phyloP scores from a whole-genome alignment of 2,113 vertebrate genomes.

The Thalassarche chlororhynchos region DNA sequence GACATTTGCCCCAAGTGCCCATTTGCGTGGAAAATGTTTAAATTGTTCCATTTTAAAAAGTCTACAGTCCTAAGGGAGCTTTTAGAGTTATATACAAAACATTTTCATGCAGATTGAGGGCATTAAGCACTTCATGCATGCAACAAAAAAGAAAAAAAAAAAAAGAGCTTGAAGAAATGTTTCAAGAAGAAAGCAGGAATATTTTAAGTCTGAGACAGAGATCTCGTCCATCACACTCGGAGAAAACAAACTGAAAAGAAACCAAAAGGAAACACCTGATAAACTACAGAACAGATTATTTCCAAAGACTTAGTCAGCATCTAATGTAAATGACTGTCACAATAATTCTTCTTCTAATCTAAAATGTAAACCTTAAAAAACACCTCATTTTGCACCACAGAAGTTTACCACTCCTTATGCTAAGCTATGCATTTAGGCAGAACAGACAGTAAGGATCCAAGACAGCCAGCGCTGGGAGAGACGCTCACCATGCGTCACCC shows the following conservation, averaged over 20 bases:
- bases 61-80: conserved; percentile 52
- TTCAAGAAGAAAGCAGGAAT: conserved; percentile 16
- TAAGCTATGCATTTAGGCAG: neutral
- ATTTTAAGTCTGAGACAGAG: neutral
- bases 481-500: neutral
- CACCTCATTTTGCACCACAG: neutral
- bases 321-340: neutral
- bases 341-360: neutral
- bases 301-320: neutral
- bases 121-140: conserved; percentile 54
- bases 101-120: conserved; percentile 56
- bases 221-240: neutral
- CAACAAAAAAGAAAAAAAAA: neutral
- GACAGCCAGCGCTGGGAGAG: neutral
- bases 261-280: neutral
- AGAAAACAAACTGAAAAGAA: conserved; percentile 24
- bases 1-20: conserved; percentile 19
- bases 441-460: neutral
- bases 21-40: conserved; percentile 63
- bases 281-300: neutral
- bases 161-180: conserved; percentile 48
- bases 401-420: neutral
- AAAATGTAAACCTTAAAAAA: neutral
- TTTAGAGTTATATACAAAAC: conserved; percentile 44
- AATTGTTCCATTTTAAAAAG: conserved; percentile 55